A percentile compares a stretch with the other conserved stretches of the same genome.
Evolutionary conservation across 1,140 invertebrate species (phyloP).

Genomic region (Neodiprion virginianus): DNA sequence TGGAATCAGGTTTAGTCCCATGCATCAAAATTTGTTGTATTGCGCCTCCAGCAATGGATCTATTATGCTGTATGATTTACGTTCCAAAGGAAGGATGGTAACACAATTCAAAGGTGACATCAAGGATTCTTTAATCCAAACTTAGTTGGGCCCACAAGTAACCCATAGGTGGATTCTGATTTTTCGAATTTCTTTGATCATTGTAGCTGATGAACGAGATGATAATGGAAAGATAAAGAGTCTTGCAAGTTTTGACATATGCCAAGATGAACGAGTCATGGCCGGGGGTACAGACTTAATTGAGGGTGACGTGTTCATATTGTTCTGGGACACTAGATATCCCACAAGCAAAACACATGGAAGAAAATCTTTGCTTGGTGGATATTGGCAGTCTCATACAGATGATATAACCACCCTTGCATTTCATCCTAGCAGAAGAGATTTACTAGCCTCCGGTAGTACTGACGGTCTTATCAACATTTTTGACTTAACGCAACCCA

Average conservation of each 20-base stretch:
- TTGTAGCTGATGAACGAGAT: slow-evolving; percentile 55
- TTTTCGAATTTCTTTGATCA: slow-evolving; percentile 9
- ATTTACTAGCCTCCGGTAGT: slow-evolving; percentile 77
- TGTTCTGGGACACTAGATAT: slow-evolving; percentile 83
- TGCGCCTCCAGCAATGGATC: slow-evolving; percentile 66
- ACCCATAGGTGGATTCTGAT: slow-evolving; percentile 37
- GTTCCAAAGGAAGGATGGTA: slow-evolving; percentile 62
- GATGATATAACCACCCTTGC: slow-evolving; percentile 83
- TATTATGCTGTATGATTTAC: slow-evolving; percentile 72
- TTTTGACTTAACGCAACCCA: slow-evolving; percentile 77
- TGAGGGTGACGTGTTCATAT: slow-evolving; percentile 74
- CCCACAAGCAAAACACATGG: slow-evolving; percentile 44
- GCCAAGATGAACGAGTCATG: slow-evolving; percentile 73
- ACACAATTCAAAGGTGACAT: slow-evolving; percentile 66
- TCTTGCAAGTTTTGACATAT: slow-evolving; percentile 79
- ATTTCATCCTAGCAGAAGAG: slow-evolving; percentile 78
- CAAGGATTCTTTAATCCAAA: slow-evolving; percentile 8
- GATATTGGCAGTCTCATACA: slow-evolving; percentile 85
- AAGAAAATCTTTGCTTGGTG: slow-evolving; percentile 73
- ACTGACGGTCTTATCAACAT: slow-evolving; percentile 88
- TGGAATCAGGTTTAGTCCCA: slow-evolving; percentile 68
- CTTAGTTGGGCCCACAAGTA: neutral
- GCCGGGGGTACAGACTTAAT: slow-evolving; percentile 79
- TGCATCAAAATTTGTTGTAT: slow-evolving; percentile 68
- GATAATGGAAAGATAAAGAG: slow-evolving; percentile 59